Evolutionary conservation across 2,888 invertebrate genomes (phyloP).

Genomic region (Nephrotoma appendiculata): DNA sequence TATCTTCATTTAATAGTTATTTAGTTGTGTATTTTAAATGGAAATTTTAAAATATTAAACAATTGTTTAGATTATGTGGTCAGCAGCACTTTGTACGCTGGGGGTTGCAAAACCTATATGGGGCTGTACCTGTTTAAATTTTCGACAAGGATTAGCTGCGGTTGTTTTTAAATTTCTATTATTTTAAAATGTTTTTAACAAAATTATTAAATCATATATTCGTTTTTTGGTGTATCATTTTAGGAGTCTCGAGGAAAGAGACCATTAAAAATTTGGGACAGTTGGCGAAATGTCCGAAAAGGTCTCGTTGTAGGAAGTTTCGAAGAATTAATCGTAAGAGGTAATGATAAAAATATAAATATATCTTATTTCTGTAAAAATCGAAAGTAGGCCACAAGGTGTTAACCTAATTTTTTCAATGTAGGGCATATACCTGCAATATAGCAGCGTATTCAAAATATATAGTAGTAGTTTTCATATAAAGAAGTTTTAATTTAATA

Average conservation of each 20-base stretch:
- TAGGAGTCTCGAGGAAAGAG: constrained; percentile 91
- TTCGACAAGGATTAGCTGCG: constrained; percentile 30
- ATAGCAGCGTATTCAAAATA: background rate
- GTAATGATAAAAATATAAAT: constrained; percentile 30
- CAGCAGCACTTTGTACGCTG: constrained; percentile 33
- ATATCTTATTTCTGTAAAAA: background rate
- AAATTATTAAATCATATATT: background rate
- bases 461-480: background rate
- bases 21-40: background rate
- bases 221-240: constrained; percentile 24
- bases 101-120: constrained; percentile 34
- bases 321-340: constrained; percentile 73
- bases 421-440: background rate
- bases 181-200: background rate
- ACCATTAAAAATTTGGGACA: constrained; percentile 96
- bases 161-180: constrained; percentile 17
- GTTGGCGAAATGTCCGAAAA: constrained; percentile 84
- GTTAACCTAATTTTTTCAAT: background rate
- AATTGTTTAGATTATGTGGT: constrained; percentile 25
- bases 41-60: background rate
- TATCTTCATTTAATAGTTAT: background rate
- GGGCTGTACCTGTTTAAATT: constrained; percentile 30
- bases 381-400: constrained; percentile 1
- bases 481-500: background rate
- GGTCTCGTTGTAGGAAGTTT: constrained; percentile 84